A percentile compares a stretch with the other conserved stretches of the same genome.
phyloP scores from a whole-genome alignment of 2,113 vertebrate species.

The Odontesthes bonariensis region DNA sequence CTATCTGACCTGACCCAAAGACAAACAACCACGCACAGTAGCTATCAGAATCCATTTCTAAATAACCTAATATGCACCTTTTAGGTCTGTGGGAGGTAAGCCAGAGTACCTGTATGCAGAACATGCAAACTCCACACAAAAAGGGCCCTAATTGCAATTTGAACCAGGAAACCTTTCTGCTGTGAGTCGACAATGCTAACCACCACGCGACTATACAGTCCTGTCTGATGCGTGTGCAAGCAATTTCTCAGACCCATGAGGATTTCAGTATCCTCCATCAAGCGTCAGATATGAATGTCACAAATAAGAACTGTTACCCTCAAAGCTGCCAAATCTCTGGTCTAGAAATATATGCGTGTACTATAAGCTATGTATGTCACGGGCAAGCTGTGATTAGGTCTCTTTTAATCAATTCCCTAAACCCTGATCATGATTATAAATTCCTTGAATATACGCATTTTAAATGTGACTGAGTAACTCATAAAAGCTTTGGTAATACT shows the following conservation, averaged over 20 bases:
- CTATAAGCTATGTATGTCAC: conserved; percentile 11
- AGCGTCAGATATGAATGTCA: conserved; percentile 54
- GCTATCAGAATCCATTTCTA: too few relatives aligned
- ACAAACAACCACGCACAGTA: too few relatives aligned
- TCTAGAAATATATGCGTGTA: conserved; percentile 27
- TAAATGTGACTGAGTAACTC: not conserved
- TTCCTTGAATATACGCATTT: not conserved
- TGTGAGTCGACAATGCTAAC: too few relatives aligned
- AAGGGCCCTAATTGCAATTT: too few relatives aligned
- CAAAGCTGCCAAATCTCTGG: conserved; percentile 37
- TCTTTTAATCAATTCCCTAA: conserved; percentile 2
- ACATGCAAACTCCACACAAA: too few relatives aligned
- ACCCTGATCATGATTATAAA: conserved; percentile 16
- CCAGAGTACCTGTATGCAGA: too few relatives aligned
- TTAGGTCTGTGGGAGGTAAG: too few relatives aligned
- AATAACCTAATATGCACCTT: too few relatives aligned
- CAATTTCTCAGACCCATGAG: conserved; percentile 58
- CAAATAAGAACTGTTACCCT: conserved; percentile 38
- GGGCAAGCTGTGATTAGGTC: not conserved
- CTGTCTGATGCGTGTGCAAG: conserved; percentile 62
- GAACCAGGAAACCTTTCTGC: too few relatives aligned
- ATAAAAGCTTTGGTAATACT: not conserved
- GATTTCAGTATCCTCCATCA: conserved; percentile 73
- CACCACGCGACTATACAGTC: not conserved
- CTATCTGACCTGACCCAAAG: too few relatives aligned